Percentiles rank a stretch among this genome's conserved stretches.
These are phyloP conservation scores for Diarsia brunnea DNA, from an alignment of 2,888 invertebrate species.

Conservation along the genomic window DNA sequence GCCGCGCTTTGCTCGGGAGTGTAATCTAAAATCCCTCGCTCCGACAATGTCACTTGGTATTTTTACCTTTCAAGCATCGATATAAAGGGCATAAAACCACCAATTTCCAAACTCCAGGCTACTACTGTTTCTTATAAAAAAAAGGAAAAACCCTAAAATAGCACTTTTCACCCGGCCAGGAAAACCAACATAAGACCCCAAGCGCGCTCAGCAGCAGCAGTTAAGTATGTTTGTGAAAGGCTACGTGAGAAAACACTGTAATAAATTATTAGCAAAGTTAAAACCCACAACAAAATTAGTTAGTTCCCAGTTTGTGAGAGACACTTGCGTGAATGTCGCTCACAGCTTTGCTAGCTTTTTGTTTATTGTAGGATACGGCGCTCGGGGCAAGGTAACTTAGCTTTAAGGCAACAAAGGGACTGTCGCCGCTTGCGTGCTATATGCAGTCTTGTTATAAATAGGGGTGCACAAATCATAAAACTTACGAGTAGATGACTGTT, in stretches of 20 bases:
- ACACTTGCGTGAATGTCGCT: constrained; percentile 26
- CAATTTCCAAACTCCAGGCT: too few relatives aligned
- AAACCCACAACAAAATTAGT: constrained; percentile 42
- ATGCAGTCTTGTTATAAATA: not conserved
- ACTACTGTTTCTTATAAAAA: too few relatives aligned
- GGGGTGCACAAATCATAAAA: not conserved
- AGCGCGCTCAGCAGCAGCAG: too few relatives aligned
- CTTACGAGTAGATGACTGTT: not conserved
- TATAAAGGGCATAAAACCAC: too few relatives aligned
- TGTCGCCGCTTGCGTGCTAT: not conserved
- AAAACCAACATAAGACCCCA: too few relatives aligned
- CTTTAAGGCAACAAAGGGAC: constrained; percentile 28
- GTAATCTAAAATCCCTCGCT: too few relatives aligned
- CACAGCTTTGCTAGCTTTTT: constrained; percentile 33
- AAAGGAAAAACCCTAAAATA: too few relatives aligned
- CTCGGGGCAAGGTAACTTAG: not conserved
- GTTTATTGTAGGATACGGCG: constrained; percentile 7
- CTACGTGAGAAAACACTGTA: constrained; percentile 43
- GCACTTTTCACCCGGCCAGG: too few relatives aligned
- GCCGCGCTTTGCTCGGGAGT: too few relatives aligned
- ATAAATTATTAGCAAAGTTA: constrained; percentile 46
- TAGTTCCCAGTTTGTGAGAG: constrained; percentile 31
- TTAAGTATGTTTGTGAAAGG: constrained; percentile 3
- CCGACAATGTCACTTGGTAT: too few relatives aligned
- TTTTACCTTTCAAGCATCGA: too few relatives aligned